These are phyloP conservation scores for Dicerorhinus sumatrensis DNA, from an alignment of 2,113 vertebrate species.

Conservation along the genomic window DNA sequence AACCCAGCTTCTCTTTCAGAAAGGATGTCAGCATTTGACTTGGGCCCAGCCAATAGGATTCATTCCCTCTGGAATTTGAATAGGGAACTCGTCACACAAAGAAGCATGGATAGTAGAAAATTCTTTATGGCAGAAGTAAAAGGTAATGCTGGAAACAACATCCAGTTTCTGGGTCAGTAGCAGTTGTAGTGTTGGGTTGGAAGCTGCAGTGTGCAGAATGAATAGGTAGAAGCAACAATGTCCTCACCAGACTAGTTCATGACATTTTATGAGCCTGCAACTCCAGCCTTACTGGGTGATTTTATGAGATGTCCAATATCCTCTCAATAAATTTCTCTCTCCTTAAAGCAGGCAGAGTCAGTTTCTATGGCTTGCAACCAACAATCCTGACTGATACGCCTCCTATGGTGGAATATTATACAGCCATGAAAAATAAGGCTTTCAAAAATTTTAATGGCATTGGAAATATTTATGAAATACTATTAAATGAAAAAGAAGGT, in stretches of 20 bases:
- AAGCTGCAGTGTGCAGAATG: fast-evolving
- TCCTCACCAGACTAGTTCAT: neutral
- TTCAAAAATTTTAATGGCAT: neutral
- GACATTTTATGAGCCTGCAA: neutral
- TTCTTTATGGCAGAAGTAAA: neutral
- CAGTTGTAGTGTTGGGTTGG: neutral
- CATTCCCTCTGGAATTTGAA: neutral
- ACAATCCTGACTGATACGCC: neutral
- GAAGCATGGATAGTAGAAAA: neutral
- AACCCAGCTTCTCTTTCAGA: neutral
- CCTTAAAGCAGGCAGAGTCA: neutral
- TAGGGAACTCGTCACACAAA: neutral
- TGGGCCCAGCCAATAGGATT: neutral
- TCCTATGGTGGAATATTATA: neutral
- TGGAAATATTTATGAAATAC: neutral
- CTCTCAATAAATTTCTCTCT: neutral
- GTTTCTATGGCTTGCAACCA: neutral
- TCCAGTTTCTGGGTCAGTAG: neutral
- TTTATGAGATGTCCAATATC: neutral
- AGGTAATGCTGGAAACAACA: neutral
- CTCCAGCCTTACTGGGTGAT: neutral
- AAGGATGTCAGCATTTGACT: neutral
- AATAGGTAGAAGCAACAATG: neutral
- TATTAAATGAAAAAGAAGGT: neutral
- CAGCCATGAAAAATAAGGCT: neutral